Evolutionary conservation across 2,113 vertebrate genomes (phyloP).

Genomic region (Thomomys bottae): DNA sequence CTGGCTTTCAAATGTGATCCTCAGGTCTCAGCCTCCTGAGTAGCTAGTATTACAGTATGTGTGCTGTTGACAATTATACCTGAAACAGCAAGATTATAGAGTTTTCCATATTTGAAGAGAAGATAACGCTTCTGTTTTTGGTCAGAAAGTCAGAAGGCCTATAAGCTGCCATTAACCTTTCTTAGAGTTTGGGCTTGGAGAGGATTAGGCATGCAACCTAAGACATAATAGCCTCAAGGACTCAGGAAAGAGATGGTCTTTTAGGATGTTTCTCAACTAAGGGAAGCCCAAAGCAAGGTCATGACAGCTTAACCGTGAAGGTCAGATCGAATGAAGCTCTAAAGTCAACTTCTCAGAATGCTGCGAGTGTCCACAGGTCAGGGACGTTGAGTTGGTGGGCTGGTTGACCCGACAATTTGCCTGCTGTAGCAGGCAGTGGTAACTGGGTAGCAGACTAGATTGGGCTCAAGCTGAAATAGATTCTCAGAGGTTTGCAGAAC

Average conservation of each 20-base stretch:
- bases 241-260: not conserved
- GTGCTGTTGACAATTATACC: not conserved
- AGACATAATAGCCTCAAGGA: not conserved
- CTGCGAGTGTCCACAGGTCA: not conserved
- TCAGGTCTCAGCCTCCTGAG: no score
- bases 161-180: not conserved
- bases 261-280: not conserved
- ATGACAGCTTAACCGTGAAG: rapidly evolving
- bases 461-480: not conserved
- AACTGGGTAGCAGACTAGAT: not conserved
- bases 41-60: not conserved
- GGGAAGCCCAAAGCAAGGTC: not conserved
- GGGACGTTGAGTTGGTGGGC: no score
- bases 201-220: not conserved
- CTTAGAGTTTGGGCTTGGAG: not conserved
- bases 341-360: not conserved
- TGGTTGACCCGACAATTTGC: not conserved
- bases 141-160: not conserved
- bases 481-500: not conserved
- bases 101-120: not conserved
- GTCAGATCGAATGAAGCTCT: not conserved
- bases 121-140: not conserved
- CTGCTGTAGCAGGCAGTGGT: not conserved
- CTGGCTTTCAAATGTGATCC: no score
- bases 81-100: not conserved